Base-by-base conservation (phyloP, 2,797 vertebrate genomes). In the Astyanax mexicanus region DNA sequence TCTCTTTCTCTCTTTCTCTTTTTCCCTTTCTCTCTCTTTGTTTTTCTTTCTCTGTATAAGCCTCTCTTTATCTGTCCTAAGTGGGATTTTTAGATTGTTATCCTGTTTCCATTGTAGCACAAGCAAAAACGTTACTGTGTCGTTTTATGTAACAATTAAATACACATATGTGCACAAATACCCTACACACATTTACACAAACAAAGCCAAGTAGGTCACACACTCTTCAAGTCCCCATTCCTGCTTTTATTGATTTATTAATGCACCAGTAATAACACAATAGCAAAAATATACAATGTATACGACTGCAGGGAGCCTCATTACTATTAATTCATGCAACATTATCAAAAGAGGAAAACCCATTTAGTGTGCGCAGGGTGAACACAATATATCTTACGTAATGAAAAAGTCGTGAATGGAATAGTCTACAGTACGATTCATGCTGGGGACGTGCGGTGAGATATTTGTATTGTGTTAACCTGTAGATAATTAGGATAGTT, bases 51-150 rank as follows among this genome's bases (percentile, higher is more conserved):
- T n/a, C n/a, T n/a, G n/a, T 13, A 9, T 44, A 38, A 38, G 29
- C 35, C n/a, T 45, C n/a, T 19, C 51, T 23, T 29, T 10, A 77
- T 77, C 77, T 87, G 71, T 81, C 79, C 81, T 66, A 79, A 84
- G 68, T 83, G 86, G 80, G 81, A 83, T 81, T 86, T 76, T 82
- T 83, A 85, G 82, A 87, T 84, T 37, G n/a, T 51, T 12, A 37
- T 37, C n/a, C 68, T 6, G 19, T 29, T 38, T 1, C 23, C 3
- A 21, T 4, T 55, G 60, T n/a, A 52, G 55, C 21, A 17, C 25
- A 38, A 54, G 68, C 72, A 74, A 32, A 49, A 37, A 13, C 19
- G 35, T 76, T 52, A 52, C 7, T 45, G 15, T 9, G 35, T 27
- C 49, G 17, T 66, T 55, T 66, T 66, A 54, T 57, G 29, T 19